Conservation (phyloP, 2,888 invertebrate genomes). For the Mesorhabditis belari region DNA sequence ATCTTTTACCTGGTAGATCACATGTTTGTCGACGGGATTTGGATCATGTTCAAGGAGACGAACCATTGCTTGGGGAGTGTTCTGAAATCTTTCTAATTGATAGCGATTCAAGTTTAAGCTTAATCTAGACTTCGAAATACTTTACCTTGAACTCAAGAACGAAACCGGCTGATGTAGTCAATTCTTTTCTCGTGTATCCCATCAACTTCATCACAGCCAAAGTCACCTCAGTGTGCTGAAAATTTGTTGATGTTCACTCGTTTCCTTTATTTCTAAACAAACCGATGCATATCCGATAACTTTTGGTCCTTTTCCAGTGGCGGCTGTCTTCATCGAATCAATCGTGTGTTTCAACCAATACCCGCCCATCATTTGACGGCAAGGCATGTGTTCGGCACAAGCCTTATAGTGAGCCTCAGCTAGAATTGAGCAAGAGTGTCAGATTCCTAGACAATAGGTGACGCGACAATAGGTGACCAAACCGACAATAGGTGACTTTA, state of each 20-base stretch:
- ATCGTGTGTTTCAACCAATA: slow-evolving; percentile 29
- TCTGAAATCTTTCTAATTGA: slow-evolving; percentile 1
- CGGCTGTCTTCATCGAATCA: slow-evolving; percentile 10
- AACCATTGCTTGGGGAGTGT: slow-evolving; percentile 14
- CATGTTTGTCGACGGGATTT: slow-evolving; percentile 34
- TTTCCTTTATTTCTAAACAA: not conserved
- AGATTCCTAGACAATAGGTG: too few relatives aligned
- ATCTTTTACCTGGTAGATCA: slow-evolving; percentile 22
- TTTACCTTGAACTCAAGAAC: slow-evolving; percentile 22
- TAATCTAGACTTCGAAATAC: too few relatives aligned
- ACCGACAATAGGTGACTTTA: not conserved
- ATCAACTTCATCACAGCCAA: slow-evolving; percentile 30
- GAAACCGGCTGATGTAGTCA: slow-evolving; percentile 37
- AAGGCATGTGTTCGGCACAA: slow-evolving; percentile 31
- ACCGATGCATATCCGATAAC: slow-evolving; percentile 35
- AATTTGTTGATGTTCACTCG: not conserved
- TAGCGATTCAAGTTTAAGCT: too few relatives aligned
- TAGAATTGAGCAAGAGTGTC: slow-evolving; percentile 7
- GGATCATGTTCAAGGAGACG: slow-evolving; percentile 36
- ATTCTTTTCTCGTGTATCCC: slow-evolving; percentile 23
- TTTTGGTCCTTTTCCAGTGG: slow-evolving; percentile 15
- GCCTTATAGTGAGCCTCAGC: slow-evolving; percentile 34
- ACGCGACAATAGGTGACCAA: too few relatives aligned
- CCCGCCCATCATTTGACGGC: slow-evolving; percentile 38
- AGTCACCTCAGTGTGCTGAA: slow-evolving; percentile 38